A percentile compares a stretch with the other conserved stretches of the same genome.
Conservation (phyloP, 2,797 vertebrate genomes). For the Intellagama lesueurii region DNA sequence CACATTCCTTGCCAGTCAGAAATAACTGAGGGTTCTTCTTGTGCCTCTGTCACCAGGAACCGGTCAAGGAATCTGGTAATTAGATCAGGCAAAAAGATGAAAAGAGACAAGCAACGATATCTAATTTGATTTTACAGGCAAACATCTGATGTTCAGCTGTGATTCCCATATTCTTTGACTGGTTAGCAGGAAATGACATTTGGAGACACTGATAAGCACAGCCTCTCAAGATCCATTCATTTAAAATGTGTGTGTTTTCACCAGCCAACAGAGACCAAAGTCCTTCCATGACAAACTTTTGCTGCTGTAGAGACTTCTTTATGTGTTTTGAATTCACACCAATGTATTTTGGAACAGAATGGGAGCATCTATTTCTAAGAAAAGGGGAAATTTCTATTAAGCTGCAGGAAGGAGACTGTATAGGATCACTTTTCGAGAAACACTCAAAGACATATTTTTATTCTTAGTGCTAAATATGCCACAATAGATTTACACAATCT, state of each 20-base stretch:
- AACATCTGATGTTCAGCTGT: conserved; percentile 34
- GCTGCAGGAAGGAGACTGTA: neutral
- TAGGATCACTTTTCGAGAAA: neutral
- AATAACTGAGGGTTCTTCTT: conserved; percentile 1
- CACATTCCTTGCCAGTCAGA: neutral
- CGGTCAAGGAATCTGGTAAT: neutral
- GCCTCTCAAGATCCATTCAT: neutral
- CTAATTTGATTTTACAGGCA: conserved; percentile 22
- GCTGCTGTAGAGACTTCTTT: neutral
- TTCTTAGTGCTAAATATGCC: neutral
- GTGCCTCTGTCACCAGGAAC: neutral
- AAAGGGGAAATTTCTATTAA: neutral
- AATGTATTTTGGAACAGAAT: neutral
- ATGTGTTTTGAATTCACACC: neutral
- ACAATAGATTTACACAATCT: neutral
- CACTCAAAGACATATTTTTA: neutral
- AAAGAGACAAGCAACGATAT: neutral
- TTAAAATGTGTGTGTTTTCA: conserved; percentile 3
- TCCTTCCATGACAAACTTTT: neutral
- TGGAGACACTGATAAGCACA: neutral
- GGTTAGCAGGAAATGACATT: neutral
- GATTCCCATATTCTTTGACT: conserved; percentile 4
- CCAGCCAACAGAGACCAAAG: neutral
- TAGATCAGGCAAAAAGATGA: conserved; percentile 16
- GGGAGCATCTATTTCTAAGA: neutral